Conservation (phyloP, 2,888 invertebrate genomes). For the Ypsolopha sequella region DNA sequence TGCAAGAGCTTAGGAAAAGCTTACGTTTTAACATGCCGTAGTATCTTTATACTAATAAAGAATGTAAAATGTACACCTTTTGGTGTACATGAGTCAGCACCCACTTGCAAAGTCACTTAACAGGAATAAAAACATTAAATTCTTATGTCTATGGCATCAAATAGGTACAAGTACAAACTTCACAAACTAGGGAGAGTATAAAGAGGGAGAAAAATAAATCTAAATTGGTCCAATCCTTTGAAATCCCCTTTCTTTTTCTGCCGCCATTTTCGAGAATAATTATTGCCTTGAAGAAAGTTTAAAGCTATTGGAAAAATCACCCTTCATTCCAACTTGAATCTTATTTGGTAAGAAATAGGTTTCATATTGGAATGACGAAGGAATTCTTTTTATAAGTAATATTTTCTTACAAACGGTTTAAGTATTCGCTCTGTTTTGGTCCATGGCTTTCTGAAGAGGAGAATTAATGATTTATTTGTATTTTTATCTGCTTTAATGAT, state of each 20-base stretch:
- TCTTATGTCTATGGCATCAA: background rate
- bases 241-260: slow-evolving; percentile 63
- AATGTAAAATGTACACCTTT: too few species aligned
- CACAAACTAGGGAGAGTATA: slow-evolving; percentile 7
- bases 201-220: slow-evolving; percentile 65
- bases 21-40: too few species aligned
- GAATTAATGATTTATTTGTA: background rate
- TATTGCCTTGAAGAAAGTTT: slow-evolving; percentile 28
- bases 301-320: background rate
- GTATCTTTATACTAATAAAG: too few species aligned
- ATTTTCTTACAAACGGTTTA: background rate
- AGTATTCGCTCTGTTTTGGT: background rate
- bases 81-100: too few species aligned
- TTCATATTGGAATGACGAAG: background rate
- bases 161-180: slow-evolving; percentile 5
- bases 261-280: slow-evolving; percentile 62
- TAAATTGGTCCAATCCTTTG: slow-evolving; percentile 65
- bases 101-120: too few species aligned
- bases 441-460: background rate
- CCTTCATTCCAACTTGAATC: background rate
- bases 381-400: background rate
- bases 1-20: too few species aligned
- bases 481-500: too few species aligned
- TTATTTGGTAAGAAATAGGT: background rate
- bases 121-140: background rate